Evolutionary conservation across 2,888 invertebrate genomes (phyloP).

Genomic region (Drosophila sordidapex): DNA sequence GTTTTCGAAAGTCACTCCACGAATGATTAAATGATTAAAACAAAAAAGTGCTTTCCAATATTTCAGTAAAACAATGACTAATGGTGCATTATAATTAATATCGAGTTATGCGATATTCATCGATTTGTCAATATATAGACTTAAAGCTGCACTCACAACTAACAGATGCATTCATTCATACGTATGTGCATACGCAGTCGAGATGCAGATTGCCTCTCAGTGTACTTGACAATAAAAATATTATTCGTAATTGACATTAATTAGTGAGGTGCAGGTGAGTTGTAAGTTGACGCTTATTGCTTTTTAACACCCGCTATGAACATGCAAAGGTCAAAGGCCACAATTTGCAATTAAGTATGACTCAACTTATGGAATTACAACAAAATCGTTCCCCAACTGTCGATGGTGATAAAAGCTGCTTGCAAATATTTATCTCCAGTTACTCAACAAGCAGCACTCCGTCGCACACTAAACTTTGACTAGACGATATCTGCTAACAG

Average conservation of each 20-base stretch:
- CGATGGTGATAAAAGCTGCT: background rate
- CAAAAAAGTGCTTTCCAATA: background rate
- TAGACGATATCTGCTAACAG: background rate
- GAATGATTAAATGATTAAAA: background rate
- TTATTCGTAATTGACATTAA: slow-evolving; percentile 48
- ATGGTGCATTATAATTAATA: background rate
- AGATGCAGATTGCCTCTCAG: background rate
- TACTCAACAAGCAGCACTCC: slow-evolving; percentile 6
- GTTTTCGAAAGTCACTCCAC: background rate
- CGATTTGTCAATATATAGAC: background rate
- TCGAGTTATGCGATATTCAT: background rate
- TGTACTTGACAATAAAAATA: slow-evolving; percentile 8
- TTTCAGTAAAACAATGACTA: background rate
- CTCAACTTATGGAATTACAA: background rate
- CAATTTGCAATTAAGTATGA: background rate
- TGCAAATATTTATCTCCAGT: slow-evolving; percentile 2
- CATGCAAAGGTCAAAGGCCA: background rate
- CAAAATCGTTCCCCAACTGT: background rate
- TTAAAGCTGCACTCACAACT: background rate
- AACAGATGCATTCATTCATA: background rate
- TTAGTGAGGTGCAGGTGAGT: slow-evolving; percentile 35
- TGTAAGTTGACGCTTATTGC: background rate
- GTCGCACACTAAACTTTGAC: background rate
- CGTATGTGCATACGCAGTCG: no score
- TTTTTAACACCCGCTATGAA: background rate